Evolutionary conservation across 2,113 vertebrate species (phyloP).

Genomic region (Cyrtonyx montezumae): DNA sequence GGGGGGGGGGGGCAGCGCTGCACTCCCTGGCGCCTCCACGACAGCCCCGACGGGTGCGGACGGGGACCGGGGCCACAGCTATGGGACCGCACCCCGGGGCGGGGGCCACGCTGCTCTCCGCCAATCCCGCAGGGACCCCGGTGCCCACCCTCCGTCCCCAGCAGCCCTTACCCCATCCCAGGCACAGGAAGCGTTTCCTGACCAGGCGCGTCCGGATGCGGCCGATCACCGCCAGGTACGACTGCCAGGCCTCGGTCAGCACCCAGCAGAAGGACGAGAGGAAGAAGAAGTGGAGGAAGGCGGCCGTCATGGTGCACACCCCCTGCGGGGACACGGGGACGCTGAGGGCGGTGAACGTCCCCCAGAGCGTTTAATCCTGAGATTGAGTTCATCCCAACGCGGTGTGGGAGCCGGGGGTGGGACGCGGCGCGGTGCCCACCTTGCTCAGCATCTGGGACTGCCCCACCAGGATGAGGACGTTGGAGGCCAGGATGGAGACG

Average conservation of each 20-base stretch:
- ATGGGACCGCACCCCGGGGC: not conserved
- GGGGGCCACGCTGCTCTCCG: not conserved
- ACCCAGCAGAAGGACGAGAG: conserved; percentile 99
- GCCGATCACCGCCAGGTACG: conserved; percentile 97
- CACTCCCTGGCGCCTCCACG: not conserved
- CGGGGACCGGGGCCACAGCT: rapidly evolving
- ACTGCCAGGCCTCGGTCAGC: conserved; percentile 99
- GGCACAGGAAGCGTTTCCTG: conserved; percentile 97
- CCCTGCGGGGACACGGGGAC: conserved; percentile 69
- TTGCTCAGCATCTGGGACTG: conserved; percentile 98
- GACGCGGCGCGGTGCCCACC: conserved; percentile 73
- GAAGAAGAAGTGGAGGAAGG: conserved; percentile 99
- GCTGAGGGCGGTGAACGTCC: not conserved
- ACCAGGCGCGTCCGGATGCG: conserved; percentile 95
- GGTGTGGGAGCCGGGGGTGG: not conserved
- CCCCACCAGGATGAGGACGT: conserved; percentile 95
- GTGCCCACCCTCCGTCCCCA: rapidly evolving
- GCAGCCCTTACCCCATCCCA: conserved; percentile 93
- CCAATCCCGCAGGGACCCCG: rapidly evolving
- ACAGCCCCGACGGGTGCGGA: not conserved
- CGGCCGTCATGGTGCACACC: conserved; percentile 95
- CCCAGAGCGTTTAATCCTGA: conserved; percentile 1
- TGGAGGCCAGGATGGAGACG: conserved; percentile 96
- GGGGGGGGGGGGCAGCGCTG: not conserved
- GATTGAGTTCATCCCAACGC: conserved; percentile 60